A percentile compares a stretch with the other conserved stretches of the same genome.
These are phyloP conservation scores for Sphenopsis melanotis DNA, from an alignment of 2,797 vertebrate genomes.

Conservation along the genomic window DNA sequence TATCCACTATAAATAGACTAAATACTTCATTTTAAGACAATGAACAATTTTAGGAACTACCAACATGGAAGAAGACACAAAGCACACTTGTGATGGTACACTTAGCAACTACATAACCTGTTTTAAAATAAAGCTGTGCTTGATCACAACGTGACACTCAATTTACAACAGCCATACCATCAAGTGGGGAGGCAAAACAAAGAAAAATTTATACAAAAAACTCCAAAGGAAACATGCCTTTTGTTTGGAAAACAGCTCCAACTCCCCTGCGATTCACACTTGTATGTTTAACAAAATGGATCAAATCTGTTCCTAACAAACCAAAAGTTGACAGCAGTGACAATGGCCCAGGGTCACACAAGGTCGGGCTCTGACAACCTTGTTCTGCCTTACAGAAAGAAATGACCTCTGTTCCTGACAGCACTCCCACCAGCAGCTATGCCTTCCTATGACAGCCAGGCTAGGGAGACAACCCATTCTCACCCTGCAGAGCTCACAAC, in stretches of 20 bases:
- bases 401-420: not conserved
- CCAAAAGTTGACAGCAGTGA: not conserved
- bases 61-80: not conserved
- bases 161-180: not conserved
- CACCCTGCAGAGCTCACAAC: not conserved
- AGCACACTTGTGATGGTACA: not conserved
- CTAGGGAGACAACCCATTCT: not conserved
- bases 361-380: not conserved
- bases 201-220: not conserved
- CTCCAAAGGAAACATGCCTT: not conserved
- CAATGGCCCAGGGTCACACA: not conserved
- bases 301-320: not conserved
- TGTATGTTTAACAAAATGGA: not conserved
- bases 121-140: not conserved
- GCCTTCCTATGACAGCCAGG: not conserved
- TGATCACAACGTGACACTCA: rapidly evolving
- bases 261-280: not conserved
- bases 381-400: not conserved
- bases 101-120: not conserved
- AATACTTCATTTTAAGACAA: not conserved
- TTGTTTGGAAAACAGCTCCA: not conserved
- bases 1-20: not conserved
- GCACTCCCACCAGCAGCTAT: not conserved
- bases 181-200: not conserved
- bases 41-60: not conserved